Percentiles rank a stretch among this genome's conserved stretches.
Conservation (phyloP, 1,140 invertebrate species). For the Ptiloglossa arizonensis region DNA sequence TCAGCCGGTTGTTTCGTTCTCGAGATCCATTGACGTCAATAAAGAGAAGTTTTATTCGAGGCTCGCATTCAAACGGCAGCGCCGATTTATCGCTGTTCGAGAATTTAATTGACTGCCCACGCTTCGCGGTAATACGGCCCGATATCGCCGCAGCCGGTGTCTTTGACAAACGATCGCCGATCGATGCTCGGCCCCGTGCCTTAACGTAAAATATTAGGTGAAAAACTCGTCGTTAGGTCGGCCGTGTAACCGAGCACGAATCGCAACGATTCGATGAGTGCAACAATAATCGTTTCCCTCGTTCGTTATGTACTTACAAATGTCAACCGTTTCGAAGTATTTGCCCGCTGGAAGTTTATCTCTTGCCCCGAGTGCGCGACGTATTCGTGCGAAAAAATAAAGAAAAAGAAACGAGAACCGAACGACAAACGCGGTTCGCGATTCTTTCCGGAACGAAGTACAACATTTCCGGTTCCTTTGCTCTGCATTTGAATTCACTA, state of each 20-base stretch:
- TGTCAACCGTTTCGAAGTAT: too few species aligned
- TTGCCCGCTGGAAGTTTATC: too few species aligned
- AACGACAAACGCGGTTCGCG: too few species aligned
- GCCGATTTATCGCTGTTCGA: slow-evolving; percentile 54
- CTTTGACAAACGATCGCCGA: slow-evolving; percentile 24
- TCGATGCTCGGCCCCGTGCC: neutral
- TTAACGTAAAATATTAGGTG: neutral
- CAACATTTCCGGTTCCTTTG: too few species aligned
- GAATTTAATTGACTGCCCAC: slow-evolving; percentile 52
- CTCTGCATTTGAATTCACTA: too few species aligned
- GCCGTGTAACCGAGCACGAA: neutral
- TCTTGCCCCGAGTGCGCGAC: too few species aligned
- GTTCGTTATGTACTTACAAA: too few species aligned
- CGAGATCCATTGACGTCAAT: slow-evolving; percentile 43
- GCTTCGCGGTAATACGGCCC: neutral
- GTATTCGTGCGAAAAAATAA: too few species aligned
- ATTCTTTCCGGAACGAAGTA: too few species aligned
- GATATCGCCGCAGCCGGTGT: neutral
- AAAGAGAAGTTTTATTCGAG: slow-evolving; percentile 40
- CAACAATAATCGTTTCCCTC: too few species aligned
- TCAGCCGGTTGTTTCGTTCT: slow-evolving; percentile 16
- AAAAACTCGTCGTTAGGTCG: slow-evolving; percentile 3
- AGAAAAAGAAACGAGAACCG: too few species aligned
- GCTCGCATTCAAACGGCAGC: slow-evolving; percentile 15
- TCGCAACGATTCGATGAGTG: neutral